Evolutionary conservation across 2,113 vertebrate species (phyloP), one percentile per base, ranked within the genome.

Genomic region (Thalassarche chlororhynchos): DNA sequence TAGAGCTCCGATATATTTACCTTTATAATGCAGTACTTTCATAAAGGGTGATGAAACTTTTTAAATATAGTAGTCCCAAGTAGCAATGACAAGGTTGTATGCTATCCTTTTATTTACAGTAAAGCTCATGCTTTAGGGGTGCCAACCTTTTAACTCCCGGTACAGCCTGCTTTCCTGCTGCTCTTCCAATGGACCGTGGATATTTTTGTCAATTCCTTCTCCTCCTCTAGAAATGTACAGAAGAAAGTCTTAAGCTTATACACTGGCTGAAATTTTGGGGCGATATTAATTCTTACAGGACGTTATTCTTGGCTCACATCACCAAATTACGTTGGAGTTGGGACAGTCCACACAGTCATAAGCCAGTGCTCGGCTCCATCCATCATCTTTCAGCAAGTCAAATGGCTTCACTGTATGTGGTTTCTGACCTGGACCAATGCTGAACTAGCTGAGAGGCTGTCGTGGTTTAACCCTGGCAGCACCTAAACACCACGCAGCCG

Each of bases 131-230:
- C 10, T 79, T 65, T 36, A 34, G 23, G 38, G 10, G 4, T 55
- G 65, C 12, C 38, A 65, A 1, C 2, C 23, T 57, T 52, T 31
- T 47, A 81, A 76, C 8, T 52, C 25, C 5, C 0, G 0, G 25
- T 24, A 44, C 16, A 83, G 38, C 4, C 23, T 58, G 9, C 13
- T 74, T 74, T 74, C 20, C 44, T 65, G 25, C 12, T 76, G 15
- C 10, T 77, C 26, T 77, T 82, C 38, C 32, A 71, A 11, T 3
- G 34, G 36, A 54, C 9, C 11, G 4, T 5, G 18, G 32, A 47
- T 29, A 42, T 42, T 80, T 83, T 74, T 28, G 1, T 24, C 52
- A 32, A 52, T 49, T 58, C 49, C 8, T 77, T 83, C 12, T 87
- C 25, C 15, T 75, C 5, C 36, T 61, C 26, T 31, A 72, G 17